phyloP scores from a whole-genome alignment of 2,888 invertebrate species.

The Calameuta filiformis region DNA sequence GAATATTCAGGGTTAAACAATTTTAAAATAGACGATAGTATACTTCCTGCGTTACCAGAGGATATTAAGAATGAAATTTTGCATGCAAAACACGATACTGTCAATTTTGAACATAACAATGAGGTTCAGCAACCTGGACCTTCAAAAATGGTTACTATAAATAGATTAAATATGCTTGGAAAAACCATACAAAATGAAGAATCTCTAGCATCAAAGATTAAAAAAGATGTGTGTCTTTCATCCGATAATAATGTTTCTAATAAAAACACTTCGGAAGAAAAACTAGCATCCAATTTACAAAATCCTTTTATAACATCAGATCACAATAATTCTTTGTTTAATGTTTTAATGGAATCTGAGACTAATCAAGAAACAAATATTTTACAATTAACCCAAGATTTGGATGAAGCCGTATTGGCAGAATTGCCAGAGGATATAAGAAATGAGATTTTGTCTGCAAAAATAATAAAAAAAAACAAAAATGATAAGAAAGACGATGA shows the following conservation, averaged over 20 bases:
- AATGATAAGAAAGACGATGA: not conserved
- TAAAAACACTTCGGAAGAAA: not conserved
- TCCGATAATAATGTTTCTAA: not conserved
- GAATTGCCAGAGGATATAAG: constrained; percentile 71
- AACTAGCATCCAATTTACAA: not conserved
- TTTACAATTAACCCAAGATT: constrained; percentile 41
- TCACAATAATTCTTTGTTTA: not conserved
- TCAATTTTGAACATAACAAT: not conserved
- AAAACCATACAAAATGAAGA: not conserved
- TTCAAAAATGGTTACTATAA: not conserved
- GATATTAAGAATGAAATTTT: constrained; percentile 69
- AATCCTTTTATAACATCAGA: not conserved
- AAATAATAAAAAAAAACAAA: not conserved
- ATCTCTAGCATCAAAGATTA: not conserved
- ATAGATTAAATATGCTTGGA: not conserved
- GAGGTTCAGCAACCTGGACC: not conserved
- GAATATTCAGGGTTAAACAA: not conserved
- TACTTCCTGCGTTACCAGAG: constrained; percentile 70
- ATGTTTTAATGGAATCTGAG: not conserved
- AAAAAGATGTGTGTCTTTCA: not conserved
- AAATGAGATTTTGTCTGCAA: constrained; percentile 63
- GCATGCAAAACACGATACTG: not conserved
- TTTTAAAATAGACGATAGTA: constrained; percentile 66
- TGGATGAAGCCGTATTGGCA: constrained; percentile 69
- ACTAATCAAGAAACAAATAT: not conserved